These are phyloP conservation scores for Colius striatus DNA, from an alignment of 2,113 vertebrate genomes.

Conservation along the genomic window DNA sequence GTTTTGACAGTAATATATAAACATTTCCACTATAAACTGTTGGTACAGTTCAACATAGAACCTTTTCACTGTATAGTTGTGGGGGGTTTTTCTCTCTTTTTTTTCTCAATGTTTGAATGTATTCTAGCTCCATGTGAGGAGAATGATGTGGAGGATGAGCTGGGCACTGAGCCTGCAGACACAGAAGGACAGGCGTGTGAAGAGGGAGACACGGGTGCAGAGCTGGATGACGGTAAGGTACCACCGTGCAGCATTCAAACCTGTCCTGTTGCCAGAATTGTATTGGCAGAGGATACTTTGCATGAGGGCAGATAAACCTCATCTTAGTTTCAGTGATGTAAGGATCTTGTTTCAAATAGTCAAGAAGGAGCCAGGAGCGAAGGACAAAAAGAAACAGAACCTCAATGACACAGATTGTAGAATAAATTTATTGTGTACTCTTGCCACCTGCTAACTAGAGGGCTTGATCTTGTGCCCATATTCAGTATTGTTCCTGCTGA, in stretches of 20 bases:
- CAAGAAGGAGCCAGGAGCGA: neutral
- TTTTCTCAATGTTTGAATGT: slow-evolving; percentile 49
- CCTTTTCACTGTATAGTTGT: neutral
- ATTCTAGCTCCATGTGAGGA: slow-evolving; percentile 85
- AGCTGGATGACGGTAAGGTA: slow-evolving; percentile 89
- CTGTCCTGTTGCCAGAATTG: neutral
- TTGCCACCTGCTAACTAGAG: neutral
- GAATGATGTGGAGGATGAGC: slow-evolving; percentile 85
- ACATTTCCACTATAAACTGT: neutral
- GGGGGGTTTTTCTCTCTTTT: neutral
- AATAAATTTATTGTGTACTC: neutral
- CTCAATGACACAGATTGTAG: neutral
- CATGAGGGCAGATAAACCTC: neutral
- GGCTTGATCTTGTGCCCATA: neutral
- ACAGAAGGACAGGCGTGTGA: slow-evolving; percentile 83
- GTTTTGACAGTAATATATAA: neutral
- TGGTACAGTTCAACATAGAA: neutral
- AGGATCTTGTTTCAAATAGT: neutral
- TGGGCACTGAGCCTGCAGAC: slow-evolving; percentile 83
- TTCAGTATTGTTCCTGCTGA: neutral
- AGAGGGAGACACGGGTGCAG: slow-evolving; percentile 84
- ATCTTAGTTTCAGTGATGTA: neutral
- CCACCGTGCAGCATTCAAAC: neutral
- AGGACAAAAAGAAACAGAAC: neutral
- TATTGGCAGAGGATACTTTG: neutral